Evolutionary conservation across 2,888 invertebrate genomes (phyloP).

Genomic region (Thereva unica): DNA sequence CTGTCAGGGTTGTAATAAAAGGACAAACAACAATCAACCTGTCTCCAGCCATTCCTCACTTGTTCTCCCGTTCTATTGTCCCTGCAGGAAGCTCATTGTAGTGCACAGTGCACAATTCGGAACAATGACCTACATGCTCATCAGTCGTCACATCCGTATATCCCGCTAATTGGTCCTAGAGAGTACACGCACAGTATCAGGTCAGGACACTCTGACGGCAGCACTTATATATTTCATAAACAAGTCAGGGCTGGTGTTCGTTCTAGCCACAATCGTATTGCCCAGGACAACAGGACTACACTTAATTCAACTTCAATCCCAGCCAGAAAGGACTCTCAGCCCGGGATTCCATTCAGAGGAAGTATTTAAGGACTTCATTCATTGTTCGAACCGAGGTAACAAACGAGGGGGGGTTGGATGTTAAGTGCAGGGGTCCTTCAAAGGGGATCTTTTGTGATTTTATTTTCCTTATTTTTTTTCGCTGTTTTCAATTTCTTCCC

Average conservation of each 20-base stretch:
- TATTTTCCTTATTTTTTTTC: conserved; percentile 28
- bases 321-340: conserved; percentile 9
- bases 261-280: conserved; percentile 22
- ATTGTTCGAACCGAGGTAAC: conserved; percentile 38
- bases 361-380: conserved; percentile 39
- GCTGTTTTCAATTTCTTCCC: conserved; percentile 31
- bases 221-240: conserved; percentile 22
- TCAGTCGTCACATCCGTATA: background rate
- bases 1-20: too few relatives aligned
- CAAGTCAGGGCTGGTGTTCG: conserved; percentile 6
- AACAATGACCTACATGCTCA: conserved; percentile 11
- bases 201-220: background rate
- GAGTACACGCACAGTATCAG: conserved; percentile 1
- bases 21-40: too few relatives aligned
- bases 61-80: too few relatives aligned
- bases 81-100: too few relatives aligned
- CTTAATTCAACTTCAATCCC: conserved; percentile 34
- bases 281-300: conserved; percentile 27
- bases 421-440: conserved; percentile 40
- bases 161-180: conserved; percentile 3
- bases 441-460: conserved; percentile 37
- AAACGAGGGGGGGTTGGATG: conserved; percentile 39
- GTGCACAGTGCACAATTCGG: too few relatives aligned
- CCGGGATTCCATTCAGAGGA: conserved; percentile 37
- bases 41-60: too few relatives aligned